These are phyloP conservation scores for Apocrypta bakeri DNA, from an alignment of 1,140 invertebrate species.

Conservation along the genomic window DNA sequence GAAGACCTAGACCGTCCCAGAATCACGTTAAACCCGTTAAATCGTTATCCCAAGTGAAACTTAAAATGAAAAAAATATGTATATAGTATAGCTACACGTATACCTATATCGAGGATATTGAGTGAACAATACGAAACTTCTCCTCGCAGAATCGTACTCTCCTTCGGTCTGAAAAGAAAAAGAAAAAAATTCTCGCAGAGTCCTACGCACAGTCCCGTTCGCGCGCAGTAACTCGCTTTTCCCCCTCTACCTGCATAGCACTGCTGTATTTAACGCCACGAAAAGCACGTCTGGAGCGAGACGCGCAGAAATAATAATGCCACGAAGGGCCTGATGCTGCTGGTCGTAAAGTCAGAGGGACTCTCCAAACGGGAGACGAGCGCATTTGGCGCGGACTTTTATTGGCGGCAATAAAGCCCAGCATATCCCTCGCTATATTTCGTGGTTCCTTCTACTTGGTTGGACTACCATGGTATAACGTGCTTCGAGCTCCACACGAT, in stretches of 20 bases:
- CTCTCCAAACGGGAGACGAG: background rate
- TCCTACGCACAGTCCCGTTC: background rate
- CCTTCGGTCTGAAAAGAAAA: too few species aligned
- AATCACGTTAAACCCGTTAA: constrained; percentile 18
- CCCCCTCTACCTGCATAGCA: background rate
- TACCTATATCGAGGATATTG: too few species aligned
- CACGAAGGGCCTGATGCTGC: background rate
- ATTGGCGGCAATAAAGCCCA: constrained; percentile 44
- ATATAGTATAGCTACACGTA: too few species aligned
- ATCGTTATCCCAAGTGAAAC: background rate
- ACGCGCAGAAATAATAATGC: background rate
- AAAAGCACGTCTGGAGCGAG: background rate
- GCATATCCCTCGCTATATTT: constrained; percentile 14
- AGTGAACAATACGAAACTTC: too few species aligned
- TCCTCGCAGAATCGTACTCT: too few species aligned
- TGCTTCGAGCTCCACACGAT: too few species aligned
- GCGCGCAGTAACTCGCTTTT: background rate
- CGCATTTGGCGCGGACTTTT: too few species aligned
- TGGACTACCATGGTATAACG: too few species aligned
- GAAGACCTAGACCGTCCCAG: background rate
- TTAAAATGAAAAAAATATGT: too few species aligned
- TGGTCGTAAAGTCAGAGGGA: constrained; percentile 37
- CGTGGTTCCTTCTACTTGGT: background rate
- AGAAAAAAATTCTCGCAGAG: background rate
- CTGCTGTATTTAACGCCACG: background rate